A percentile compares a stretch with the other conserved stretches of the same genome.
Evolutionary conservation across 2,797 vertebrate species (phyloP).

Genomic region (Thaleichthys pacificus): DNA sequence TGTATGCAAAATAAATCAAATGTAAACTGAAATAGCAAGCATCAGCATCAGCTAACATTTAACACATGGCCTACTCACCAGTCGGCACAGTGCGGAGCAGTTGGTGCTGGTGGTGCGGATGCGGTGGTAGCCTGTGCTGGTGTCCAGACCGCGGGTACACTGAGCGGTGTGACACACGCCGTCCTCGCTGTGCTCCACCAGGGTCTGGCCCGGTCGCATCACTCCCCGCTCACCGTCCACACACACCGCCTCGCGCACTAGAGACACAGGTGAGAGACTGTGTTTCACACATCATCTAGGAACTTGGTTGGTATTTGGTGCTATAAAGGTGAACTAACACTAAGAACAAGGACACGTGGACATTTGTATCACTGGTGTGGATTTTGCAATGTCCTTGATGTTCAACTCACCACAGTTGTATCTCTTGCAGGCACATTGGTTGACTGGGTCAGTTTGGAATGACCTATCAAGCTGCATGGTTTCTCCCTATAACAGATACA

Average conservation of each 20-base stretch:
- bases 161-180: slow-evolving; percentile 82
- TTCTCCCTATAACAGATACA: slow-evolving; percentile 79
- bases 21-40: too few relatives aligned
- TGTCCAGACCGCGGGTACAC: slow-evolving; percentile 83
- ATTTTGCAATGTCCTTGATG: neutral
- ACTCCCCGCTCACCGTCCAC: slow-evolving; percentile 83
- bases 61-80: slow-evolving; percentile 69
- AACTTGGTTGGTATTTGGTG: neutral
- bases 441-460: slow-evolving; percentile 80
- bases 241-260: slow-evolving; percentile 90
- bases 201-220: slow-evolving; percentile 87
- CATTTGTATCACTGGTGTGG: too few relatives aligned
- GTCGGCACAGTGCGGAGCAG: slow-evolving; percentile 85
- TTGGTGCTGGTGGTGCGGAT: slow-evolving; percentile 80
- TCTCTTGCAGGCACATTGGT: slow-evolving; percentile 86
- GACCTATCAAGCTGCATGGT: slow-evolving; percentile 83
- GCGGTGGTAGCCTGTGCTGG: slow-evolving; percentile 81
- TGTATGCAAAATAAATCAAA: too few relatives aligned
- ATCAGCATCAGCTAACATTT: neutral
- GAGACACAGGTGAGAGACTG: slow-evolving; percentile 14
- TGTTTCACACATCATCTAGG: neutral
- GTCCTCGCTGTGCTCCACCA: slow-evolving; percentile 81
- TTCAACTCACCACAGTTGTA: slow-evolving; percentile 87
- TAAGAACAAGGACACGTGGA: too few relatives aligned
- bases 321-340: neutral